Percentiles rank a stretch among this genome's conserved stretches.
Conservation (phyloP, 2,888 invertebrate genomes). For the Cataglyphis albicans region DNA sequence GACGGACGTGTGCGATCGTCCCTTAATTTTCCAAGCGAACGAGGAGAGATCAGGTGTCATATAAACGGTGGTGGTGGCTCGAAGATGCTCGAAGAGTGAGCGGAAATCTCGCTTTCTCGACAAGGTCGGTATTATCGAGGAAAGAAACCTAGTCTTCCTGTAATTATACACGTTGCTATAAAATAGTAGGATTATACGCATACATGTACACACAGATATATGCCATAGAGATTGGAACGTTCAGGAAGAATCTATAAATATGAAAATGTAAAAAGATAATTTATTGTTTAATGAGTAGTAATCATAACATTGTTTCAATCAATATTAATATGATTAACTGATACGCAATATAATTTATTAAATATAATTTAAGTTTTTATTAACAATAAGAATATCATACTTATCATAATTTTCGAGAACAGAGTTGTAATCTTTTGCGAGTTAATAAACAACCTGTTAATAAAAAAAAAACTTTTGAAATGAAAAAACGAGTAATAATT, state of each 20-base stretch:
- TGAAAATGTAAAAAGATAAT: not conserved
- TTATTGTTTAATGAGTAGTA: not conserved
- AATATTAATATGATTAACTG: not conserved
- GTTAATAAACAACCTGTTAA: slow-evolving; percentile 29
- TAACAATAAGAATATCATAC: not conserved
- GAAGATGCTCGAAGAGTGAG: slow-evolving; percentile 67
- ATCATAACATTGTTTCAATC: not conserved
- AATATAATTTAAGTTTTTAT: not conserved
- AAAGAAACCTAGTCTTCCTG: not conserved
- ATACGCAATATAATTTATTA: not conserved
- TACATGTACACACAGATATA: not conserved
- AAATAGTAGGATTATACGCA: not conserved
- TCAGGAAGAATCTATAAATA: not conserved
- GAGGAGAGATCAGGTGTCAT: slow-evolving; percentile 5
- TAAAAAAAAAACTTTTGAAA: not conserved
- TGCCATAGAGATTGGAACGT: not conserved
- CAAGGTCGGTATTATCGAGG: slow-evolving; percentile 66
- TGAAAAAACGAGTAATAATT: not conserved
- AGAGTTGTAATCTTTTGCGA: not conserved
- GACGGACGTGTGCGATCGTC: slow-evolving; percentile 4
- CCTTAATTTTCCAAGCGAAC: not conserved
- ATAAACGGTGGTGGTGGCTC: slow-evolving; percentile 39
- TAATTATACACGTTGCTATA: not conserved
- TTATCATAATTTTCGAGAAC: not conserved
- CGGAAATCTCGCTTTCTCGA: slow-evolving; percentile 53